These are phyloP conservation scores for Salmo trutta DNA, from an alignment of 2,797 vertebrate genomes.

Conservation along the genomic window DNA sequence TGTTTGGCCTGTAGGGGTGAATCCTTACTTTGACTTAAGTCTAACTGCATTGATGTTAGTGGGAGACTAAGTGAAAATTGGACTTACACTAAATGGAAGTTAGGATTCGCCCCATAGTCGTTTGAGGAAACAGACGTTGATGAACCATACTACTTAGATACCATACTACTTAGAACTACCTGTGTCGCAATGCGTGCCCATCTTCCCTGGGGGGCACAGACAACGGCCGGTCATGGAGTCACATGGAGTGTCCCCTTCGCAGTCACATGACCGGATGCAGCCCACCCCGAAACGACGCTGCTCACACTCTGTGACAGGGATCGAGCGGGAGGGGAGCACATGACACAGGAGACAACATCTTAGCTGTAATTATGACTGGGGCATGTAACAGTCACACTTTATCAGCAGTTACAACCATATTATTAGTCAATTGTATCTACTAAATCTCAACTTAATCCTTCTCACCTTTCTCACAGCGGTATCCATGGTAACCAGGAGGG, in stretches of 20 bases:
- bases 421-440: neutral
- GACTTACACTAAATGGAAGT: no score
- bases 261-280: constrained; percentile 81
- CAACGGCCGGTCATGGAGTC: constrained; percentile 81
- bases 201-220: constrained; percentile 84
- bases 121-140: neutral
- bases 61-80: no score
- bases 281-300: constrained; percentile 75
- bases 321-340: neutral
- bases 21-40: no score
- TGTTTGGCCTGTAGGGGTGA: no score
- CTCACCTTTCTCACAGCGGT: constrained; percentile 84
- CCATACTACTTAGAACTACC: neutral
- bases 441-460: no score
- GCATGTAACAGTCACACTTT: no score
- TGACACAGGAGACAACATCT: no score
- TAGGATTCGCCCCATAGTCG: no score
- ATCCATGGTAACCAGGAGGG: constrained; percentile 76
- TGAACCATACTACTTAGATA: no score
- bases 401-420: neutral
- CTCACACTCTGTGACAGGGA: constrained; percentile 76
- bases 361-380: no score
- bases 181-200: constrained; percentile 76
- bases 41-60: no score
- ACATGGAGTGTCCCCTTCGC: constrained; percentile 65